Evolutionary conservation across 2,797 vertebrate species (phyloP).

Genomic region (Falco berigora): DNA sequence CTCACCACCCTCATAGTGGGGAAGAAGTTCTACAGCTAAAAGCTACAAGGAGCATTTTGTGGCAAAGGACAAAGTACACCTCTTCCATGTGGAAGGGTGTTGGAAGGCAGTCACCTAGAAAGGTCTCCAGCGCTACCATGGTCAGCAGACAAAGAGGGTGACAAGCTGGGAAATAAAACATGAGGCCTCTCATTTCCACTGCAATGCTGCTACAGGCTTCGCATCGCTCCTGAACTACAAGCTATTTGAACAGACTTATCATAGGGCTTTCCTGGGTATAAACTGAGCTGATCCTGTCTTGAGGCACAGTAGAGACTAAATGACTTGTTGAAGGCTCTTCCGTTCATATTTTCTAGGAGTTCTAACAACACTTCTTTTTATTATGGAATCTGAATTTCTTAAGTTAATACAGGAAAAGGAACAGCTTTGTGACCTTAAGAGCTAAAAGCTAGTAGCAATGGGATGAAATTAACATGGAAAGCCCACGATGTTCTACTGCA

Average conservation of each 20-base stretch:
- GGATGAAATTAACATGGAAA: not conserved
- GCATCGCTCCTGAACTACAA: not conserved
- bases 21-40: not conserved
- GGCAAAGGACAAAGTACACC: not conserved
- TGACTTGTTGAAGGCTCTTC: not conserved
- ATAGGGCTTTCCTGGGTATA: not conserved
- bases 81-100: not conserved
- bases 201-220: not conserved
- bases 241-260: not conserved
- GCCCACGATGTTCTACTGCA: not conserved
- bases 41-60: not conserved
- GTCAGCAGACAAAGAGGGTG: not conserved
- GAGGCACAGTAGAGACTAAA: not conserved
- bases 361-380: not conserved
- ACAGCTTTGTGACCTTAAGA: not conserved
- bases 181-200: not conserved
- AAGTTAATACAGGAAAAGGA: not conserved
- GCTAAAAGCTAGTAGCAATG: fast-evolving
- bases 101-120: not conserved
- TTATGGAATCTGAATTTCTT: not conserved
- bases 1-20: too few relatives aligned
- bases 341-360: not conserved
- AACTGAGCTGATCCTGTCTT: not conserved
- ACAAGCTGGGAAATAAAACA: not conserved
- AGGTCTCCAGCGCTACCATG: not conserved